Evolutionary conservation across 2,888 invertebrate species (phyloP).

Genomic region (Brachylomia viminalis): DNA sequence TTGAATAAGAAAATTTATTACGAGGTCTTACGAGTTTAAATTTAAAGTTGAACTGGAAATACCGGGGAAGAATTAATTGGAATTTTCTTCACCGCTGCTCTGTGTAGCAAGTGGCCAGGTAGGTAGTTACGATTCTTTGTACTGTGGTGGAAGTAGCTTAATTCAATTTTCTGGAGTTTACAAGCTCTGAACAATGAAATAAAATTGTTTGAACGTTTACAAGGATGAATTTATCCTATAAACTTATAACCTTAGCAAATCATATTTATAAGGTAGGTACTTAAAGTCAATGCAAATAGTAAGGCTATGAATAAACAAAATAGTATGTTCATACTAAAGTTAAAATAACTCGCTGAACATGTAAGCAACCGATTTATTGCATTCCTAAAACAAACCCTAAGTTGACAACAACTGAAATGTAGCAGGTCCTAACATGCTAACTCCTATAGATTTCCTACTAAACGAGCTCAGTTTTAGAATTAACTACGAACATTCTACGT

Average conservation of each 20-base stretch:
- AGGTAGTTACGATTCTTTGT: conserved; percentile 6
- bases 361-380: not conserved
- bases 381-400: not conserved
- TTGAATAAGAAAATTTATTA: conserved; percentile 65
- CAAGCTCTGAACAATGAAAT: conserved; percentile 1
- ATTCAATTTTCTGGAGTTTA: conserved; percentile 15
- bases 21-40: conserved; percentile 52
- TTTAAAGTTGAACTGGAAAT: conserved; percentile 55
- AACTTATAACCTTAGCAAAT: not conserved
- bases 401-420: not conserved
- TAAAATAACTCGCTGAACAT: not conserved
- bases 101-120: conserved; percentile 15
- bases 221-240: not conserved
- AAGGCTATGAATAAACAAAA: not conserved
- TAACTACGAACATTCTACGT: conserved; percentile 59
- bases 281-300: too few species aligned
- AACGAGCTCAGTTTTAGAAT: conserved; percentile 54
- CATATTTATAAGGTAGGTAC: not conserved
- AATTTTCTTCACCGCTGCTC: conserved; percentile 34
- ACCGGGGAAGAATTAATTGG: conserved; percentile 47
- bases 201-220: not conserved
- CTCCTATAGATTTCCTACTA: conserved; percentile 39
- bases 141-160: conserved; percentile 12
- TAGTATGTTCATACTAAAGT: not conserved
- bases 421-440: not conserved